A percentile compares a stretch with the other conserved stretches of the same genome.
These are phyloP conservation scores for Anoplius nigerrimus DNA, from an alignment of 2,888 invertebrate genomes.

Conservation along the genomic window DNA sequence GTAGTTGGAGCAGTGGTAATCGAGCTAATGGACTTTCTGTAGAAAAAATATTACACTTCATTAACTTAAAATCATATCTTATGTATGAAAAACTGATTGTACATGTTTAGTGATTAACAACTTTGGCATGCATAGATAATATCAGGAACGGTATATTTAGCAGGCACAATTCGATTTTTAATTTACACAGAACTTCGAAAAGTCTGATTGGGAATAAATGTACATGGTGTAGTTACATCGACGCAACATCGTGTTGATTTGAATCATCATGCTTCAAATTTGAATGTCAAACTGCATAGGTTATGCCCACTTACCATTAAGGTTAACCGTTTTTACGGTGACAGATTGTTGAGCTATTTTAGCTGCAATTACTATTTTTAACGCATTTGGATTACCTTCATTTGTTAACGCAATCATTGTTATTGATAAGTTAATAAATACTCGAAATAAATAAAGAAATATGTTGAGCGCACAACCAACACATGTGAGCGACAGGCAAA, in stretches of 20 bases:
- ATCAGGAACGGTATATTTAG: too few species aligned
- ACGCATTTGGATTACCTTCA: slow-evolving; percentile 84
- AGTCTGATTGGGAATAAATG: neutral
- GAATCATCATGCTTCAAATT: too few species aligned
- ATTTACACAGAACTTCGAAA: too few species aligned
- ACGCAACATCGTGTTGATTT: slow-evolving; percentile 33
- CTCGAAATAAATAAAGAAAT: slow-evolving; percentile 67
- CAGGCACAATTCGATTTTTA: too few species aligned
- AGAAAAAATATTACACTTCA: too few species aligned
- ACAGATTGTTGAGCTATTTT: slow-evolving; percentile 79
- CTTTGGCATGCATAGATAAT: too few species aligned
- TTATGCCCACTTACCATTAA: slow-evolving; percentile 78
- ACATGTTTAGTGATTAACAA: too few species aligned
- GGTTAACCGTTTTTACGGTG: slow-evolving; percentile 78
- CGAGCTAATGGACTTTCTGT: slow-evolving; percentile 77
- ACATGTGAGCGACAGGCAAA: slow-evolving; percentile 63
- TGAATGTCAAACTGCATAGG: slow-evolving; percentile 26
- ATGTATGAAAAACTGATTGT: too few species aligned
- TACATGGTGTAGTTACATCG: neutral
- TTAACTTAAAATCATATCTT: too few species aligned
- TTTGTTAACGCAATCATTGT: slow-evolving; percentile 86
- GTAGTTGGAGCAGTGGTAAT: slow-evolving; percentile 82
- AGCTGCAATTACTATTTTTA: slow-evolving; percentile 84
- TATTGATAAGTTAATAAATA: slow-evolving; percentile 66
- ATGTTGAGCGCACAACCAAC: slow-evolving; percentile 63